These are phyloP conservation scores for Pyrrhia umbra DNA, from an alignment of 2,888 invertebrate genomes.

Conservation along the genomic window DNA sequence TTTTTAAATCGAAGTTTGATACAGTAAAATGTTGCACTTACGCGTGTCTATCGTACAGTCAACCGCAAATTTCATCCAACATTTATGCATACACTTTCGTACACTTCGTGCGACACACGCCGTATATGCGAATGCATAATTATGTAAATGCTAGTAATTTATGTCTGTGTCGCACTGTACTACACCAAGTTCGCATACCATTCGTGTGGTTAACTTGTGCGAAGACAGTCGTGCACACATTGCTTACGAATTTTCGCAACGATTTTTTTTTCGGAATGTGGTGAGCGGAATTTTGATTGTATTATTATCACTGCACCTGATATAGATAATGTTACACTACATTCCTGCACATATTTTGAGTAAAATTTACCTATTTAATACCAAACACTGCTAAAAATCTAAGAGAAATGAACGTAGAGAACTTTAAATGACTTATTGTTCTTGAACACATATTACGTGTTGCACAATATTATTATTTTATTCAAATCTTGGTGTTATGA, in stretches of 20 bases:
- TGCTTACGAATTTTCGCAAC: slow-evolving; percentile 12
- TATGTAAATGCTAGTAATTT: slow-evolving; percentile 50
- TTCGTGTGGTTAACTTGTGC: slow-evolving; percentile 32
- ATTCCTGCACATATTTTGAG: too few species aligned
- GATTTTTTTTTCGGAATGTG: slow-evolving; percentile 27
- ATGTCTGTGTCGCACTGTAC: slow-evolving; percentile 44
- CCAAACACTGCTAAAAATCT: too few species aligned
- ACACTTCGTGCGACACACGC: slow-evolving; percentile 26
- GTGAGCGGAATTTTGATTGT: slow-evolving; percentile 44
- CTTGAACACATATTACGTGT: too few species aligned
- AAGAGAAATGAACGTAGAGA: too few species aligned
- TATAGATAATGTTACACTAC: slow-evolving; percentile 2
- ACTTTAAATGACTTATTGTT: too few species aligned
- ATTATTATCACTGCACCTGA: slow-evolving; percentile 8
- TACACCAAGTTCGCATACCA: slow-evolving; percentile 31
- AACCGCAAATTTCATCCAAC: slow-evolving; percentile 5
- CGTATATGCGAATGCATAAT: slow-evolving; percentile 45
- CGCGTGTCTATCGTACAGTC: slow-evolving; percentile 12
- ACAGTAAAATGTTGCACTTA: not conserved
- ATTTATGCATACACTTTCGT: slow-evolving; percentile 23
- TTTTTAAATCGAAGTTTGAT: too few species aligned
- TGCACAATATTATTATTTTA: too few species aligned
- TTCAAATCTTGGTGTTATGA: not conserved
- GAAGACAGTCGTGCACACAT: slow-evolving; percentile 38
- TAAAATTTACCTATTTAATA: too few species aligned